Evolutionary conservation across 2,888 invertebrate genomes (phyloP), one percentile per base, ranked within the genome.

Genomic region (Melikaiella ostensackeni): DNA sequence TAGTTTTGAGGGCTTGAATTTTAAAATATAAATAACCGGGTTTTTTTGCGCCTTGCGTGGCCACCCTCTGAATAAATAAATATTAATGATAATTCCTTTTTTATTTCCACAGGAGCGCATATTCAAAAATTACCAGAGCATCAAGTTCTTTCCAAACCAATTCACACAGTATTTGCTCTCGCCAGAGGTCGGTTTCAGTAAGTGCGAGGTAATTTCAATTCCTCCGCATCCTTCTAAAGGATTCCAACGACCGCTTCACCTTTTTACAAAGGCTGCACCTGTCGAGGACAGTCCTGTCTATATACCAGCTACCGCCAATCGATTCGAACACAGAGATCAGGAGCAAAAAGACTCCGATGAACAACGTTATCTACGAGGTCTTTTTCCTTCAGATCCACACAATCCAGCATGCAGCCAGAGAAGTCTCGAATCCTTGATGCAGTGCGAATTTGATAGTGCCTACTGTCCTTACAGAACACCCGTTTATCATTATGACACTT

Each of bases 121-220:
- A 82, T 97, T 95, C 90, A 95, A 95, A 87, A 97, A 97, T 91
- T 98, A 96, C 93, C 95, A 95, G 86, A 93, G 93, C 75, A 97
- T 98, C 84, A 95, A 97, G 89, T 94, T 99, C 89, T 96, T 95
- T 86, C 99, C 99, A 9, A 96, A 97, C 86, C 96, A 97, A 89
- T 99, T 99, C 91, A 96, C 97, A 74, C 97, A 98, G 88, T 99
- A 96, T 92, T 93, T 99, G 55, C 93, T 99, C 5, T 96, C 96
- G 30, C 94, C 96, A 0, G 98, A 98, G 89, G 97, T 99, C 63
- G 98, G 98, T 6, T 99, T 98, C 92, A 95, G 95, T 88, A 97
- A 97, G 89, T 97, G 97, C 89, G 97, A 97, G 89, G 95, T 96
- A 2, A 92, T 98, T 62, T 97, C 96, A 38, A 95, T 95, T 78